A percentile compares a stretch with the other conserved stretches of the same genome.
Conservation (phyloP, 1,140 invertebrate genomes). For the Araneus ventricosus region DNA sequence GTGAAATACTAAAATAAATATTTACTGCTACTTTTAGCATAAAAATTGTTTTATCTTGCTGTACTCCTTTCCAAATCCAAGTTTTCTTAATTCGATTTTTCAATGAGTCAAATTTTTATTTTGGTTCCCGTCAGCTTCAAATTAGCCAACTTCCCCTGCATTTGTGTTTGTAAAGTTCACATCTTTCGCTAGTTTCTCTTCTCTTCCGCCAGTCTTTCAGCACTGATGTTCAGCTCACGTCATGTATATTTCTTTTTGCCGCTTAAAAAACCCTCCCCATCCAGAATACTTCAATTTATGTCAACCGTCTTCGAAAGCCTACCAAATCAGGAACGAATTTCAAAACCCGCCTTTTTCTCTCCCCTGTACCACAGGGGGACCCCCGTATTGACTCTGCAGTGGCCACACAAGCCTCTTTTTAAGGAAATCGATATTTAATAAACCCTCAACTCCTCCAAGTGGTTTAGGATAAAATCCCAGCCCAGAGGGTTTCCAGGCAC, state of each 20-base stretch:
- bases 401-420: constrained; percentile 42
- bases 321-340: background rate
- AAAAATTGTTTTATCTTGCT: too few species aligned
- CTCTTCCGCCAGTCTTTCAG: background rate
- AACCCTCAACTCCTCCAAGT: constrained; percentile 60
- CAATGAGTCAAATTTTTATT: too few species aligned
- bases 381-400: constrained; percentile 1
- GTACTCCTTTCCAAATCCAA: too few species aligned
- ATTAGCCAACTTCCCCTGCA: too few species aligned
- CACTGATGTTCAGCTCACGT: background rate
- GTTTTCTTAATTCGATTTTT: too few species aligned
- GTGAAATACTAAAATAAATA: too few species aligned
- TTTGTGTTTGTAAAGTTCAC: too few species aligned
- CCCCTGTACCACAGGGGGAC: background rate
- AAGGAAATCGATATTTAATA: constrained; percentile 75
- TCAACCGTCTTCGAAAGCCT: background rate
- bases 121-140: too few species aligned
- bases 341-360: background rate
- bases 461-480: constrained; percentile 41
- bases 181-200: background rate
- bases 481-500: constrained; percentile 4
- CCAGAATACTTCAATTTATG: background rate
- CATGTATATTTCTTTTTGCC: background rate
- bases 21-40: too few species aligned
- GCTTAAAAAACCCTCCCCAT: background rate